Percentiles rank a stretch among this genome's conserved stretches.
These are phyloP conservation scores for Nycticebus coucang DNA, from an alignment of 2,113 vertebrate species.

Conservation along the genomic window DNA sequence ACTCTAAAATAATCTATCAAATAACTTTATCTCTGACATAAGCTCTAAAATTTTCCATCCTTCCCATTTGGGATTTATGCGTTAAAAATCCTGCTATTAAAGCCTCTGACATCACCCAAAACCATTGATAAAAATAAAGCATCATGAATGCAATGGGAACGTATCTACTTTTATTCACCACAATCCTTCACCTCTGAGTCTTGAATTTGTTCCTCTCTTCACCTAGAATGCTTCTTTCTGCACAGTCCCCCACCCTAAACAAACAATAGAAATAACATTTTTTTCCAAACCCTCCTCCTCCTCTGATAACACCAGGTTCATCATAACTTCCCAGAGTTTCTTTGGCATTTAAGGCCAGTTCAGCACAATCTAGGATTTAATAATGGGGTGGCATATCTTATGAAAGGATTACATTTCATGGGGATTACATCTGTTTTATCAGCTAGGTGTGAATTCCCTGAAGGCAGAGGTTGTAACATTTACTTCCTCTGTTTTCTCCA, in stretches of 20 bases:
- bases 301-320: background rate
- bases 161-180: background rate
- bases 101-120: background rate
- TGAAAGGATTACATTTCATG: background rate
- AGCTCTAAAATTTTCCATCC: too few relatives aligned
- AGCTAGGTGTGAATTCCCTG: background rate
- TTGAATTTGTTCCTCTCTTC: background rate
- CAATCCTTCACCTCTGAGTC: background rate
- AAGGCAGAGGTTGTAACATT: background rate
- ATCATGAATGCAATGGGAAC: background rate
- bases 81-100: constrained; percentile 5
- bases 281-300: background rate
- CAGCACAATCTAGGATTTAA: background rate
- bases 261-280: background rate
- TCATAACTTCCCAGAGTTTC: background rate
- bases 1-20: constrained; percentile 11
- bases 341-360: background rate
- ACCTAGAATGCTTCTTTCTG: background rate
- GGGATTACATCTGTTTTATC: background rate
- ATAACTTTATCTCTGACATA: background rate
- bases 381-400: background rate
- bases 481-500: background rate
- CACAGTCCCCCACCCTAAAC: background rate
- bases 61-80: background rate
- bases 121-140: background rate